Conservation (phyloP, 2,113 vertebrate genomes). For the Serranochromis macrocephalus region DNA sequence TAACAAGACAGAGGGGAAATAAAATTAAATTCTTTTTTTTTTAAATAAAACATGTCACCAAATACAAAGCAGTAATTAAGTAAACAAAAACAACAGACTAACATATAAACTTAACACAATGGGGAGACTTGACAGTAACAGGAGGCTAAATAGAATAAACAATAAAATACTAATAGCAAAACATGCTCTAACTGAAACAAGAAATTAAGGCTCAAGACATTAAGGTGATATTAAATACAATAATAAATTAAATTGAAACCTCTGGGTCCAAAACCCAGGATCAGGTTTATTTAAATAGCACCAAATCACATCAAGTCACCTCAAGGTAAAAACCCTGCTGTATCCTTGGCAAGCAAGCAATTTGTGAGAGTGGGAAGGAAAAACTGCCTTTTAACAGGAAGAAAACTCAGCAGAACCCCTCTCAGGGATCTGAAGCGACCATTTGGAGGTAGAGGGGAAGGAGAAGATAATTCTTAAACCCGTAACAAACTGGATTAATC, state of each 20-base stretch:
- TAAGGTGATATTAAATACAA: background rate
- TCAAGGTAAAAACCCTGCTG: background rate
- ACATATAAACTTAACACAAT: background rate
- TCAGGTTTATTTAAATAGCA: background rate
- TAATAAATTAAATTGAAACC: background rate
- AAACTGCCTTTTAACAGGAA: background rate
- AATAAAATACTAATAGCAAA: background rate
- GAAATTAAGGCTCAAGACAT: background rate
- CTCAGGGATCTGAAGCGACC: background rate
- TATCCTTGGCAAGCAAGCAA: background rate
- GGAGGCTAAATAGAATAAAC: background rate
- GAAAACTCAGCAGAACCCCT: background rate
- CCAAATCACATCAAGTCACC: background rate
- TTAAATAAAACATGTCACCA: background rate
- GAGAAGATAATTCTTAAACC: background rate
- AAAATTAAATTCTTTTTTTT: accelerated
- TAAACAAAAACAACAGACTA: background rate
- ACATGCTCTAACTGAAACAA: background rate
- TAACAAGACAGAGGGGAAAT: background rate
- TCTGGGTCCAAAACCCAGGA: background rate
- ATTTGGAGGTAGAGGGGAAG: background rate
- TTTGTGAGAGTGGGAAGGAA: background rate
- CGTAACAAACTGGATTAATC: background rate
- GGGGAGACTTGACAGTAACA: background rate
- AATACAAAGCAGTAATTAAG: background rate